Evolutionary conservation across 2,888 invertebrate genomes (phyloP), one percentile per base, ranked within the genome.

Genomic region (Liodrosophila aerea): DNA sequence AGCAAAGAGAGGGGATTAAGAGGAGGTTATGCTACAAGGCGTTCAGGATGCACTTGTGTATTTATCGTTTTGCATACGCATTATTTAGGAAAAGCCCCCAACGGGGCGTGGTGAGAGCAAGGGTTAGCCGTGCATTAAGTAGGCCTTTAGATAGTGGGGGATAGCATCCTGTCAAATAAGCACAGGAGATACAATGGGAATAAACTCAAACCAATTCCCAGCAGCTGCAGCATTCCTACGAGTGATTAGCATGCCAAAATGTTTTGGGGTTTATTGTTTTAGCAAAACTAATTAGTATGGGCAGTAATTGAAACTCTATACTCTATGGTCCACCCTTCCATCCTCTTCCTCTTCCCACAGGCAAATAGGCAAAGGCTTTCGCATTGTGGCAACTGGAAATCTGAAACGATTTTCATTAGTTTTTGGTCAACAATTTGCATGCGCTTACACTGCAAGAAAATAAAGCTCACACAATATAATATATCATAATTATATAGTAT

Each of bases 61-160:
- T 75, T 77, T 73, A 82, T 85, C 73, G 64, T 77, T 85, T 74
- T 75, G 85, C 83, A 72, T 82, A 66, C 75, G 78, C 69, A 85
- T 78, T 85, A 82, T 67, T 82, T 78, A 78, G 85, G 78, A 60
- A 63, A 59, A 45, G 47, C 43, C n/a, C n/a, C n/a, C 22, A 22
- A 22, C n/a, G n/a, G n/a, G n/a, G n/a, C n/a, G 22, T 22, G 22
- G 22, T 22, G 44, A 47, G 51, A 46, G 58, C 56, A 51, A 51
- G 40, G 46, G 16, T 36, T 51, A 39, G 51, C 54, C 51, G 53
- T 51, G 64, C 65, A 68, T 77, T 68, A 74, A 74, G 61, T 73
- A 57, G 51, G 64, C 73, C 63, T 61, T 33, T 47, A 47, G 31
- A 50, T 41, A 30, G 46, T 37, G 41, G 33, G n/a, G n/a, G n/a